phyloP scores from a whole-genome alignment of 2,113 vertebrate genomes.

The Echinops telfairi region DNA sequence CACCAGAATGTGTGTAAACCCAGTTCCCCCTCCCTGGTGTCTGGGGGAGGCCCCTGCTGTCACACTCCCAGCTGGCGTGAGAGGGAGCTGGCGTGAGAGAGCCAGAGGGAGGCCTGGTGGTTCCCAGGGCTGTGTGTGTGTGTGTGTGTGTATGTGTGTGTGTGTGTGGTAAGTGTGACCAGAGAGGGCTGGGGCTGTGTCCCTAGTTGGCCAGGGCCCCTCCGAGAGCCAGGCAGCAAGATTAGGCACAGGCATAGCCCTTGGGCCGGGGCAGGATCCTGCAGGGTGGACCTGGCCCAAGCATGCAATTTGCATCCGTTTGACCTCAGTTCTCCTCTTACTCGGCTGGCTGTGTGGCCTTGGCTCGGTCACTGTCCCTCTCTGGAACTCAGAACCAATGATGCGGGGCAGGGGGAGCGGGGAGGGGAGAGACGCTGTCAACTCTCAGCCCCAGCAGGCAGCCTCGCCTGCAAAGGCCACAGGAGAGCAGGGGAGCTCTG shows the following conservation, averaged over 20 bases:
- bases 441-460: not conserved
- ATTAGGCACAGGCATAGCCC: not conserved
- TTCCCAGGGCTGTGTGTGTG: slow-evolving; percentile 22
- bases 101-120: slow-evolving; percentile 56
- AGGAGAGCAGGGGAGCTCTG: slow-evolving; percentile 15
- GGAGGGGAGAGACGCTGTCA: not conserved
- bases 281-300: not conserved
- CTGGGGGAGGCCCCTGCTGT: slow-evolving; percentile 76
- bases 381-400: too few relatives aligned
- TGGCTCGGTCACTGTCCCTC: not conserved
- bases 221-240: not conserved
- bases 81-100: not conserved
- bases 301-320: not conserved
- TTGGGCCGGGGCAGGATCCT: not conserved
- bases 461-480: not conserved
- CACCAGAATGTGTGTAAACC: slow-evolving; percentile 79
- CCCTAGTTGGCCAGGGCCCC: not conserved
- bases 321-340: not conserved
- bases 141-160: not conserved
- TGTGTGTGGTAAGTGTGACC: not conserved
- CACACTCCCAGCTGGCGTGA: slow-evolving; percentile 70
- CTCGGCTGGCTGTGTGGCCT: too few relatives aligned
- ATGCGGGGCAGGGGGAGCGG: too few relatives aligned
- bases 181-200: slow-evolving; percentile 11
- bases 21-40: slow-evolving; percentile 57